Evolutionary conservation across 2,888 invertebrate species (phyloP).

Genomic region (Pachymerium ferrugineum): DNA sequence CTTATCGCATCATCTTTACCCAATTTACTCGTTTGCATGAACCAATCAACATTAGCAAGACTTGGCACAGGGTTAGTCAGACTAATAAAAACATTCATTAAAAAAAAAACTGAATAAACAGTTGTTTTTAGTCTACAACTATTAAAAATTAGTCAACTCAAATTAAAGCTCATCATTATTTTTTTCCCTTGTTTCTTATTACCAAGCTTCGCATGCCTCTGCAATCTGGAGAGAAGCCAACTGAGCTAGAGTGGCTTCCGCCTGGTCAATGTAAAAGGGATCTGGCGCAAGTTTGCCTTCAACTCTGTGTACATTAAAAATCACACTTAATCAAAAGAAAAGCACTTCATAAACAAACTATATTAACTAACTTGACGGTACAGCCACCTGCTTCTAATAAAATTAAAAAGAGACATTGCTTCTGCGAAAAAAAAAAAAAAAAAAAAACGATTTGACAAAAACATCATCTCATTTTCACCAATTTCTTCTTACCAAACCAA

Average conservation of each 20-base stretch:
- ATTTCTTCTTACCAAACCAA: slow-evolving; percentile 47
- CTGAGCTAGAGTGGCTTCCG: slow-evolving; percentile 66
- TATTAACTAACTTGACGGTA: slow-evolving; percentile 40
- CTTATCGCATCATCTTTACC: neutral
- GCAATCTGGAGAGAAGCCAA: slow-evolving; percentile 43
- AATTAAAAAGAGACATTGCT: slow-evolving; percentile 44
- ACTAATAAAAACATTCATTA: neutral
- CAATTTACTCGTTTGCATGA: slow-evolving; percentile 34
- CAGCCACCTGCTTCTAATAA: slow-evolving; percentile 46
- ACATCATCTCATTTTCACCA: too few species aligned
- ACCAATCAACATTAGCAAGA: slow-evolving; percentile 40
- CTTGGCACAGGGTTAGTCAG: slow-evolving; percentile 37
- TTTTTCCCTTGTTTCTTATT: too few species aligned
- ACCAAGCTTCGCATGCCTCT: slow-evolving; percentile 43
- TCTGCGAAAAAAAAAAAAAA: slow-evolving; percentile 40
- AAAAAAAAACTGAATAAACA: too few species aligned
- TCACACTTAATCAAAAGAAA: neutral
- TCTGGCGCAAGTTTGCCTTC: slow-evolving; percentile 57
- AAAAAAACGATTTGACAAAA: neutral
- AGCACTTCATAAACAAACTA: neutral
- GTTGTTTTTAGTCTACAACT: too few species aligned
- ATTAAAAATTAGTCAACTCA: too few species aligned
- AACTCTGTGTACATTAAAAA: slow-evolving; percentile 34
- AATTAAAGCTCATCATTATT: neutral
- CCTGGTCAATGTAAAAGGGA: slow-evolving; percentile 82